Conservation (phyloP, 2,797 vertebrate species). For the Podarcis lilfordi region DNA sequence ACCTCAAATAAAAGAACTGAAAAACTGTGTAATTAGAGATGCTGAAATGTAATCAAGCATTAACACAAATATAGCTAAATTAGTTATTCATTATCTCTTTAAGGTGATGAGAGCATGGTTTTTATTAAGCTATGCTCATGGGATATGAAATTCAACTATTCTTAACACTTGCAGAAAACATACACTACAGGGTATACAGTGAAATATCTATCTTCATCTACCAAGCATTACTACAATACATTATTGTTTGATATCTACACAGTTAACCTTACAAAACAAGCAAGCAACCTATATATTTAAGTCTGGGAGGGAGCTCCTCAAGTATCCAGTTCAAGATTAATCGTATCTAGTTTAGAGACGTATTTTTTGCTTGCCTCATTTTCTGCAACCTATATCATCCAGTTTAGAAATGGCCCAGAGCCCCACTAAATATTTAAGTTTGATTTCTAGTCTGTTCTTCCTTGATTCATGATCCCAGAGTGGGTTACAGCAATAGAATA, state of each 20-base stretch:
- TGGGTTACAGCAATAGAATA: too few species aligned
- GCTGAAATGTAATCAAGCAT: background rate
- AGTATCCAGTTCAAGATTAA: background rate
- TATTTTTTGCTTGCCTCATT: background rate
- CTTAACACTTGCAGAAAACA: background rate
- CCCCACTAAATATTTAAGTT: too few species aligned
- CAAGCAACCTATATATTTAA: background rate
- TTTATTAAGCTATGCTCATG: fast-evolving
- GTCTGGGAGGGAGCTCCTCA: background rate
- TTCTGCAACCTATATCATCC: background rate
- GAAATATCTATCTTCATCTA: background rate
- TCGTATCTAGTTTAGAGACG: background rate
- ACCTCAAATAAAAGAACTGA: too few species aligned
- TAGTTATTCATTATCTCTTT: conserved; percentile 29
- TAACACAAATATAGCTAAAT: background rate
- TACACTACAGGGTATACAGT: background rate
- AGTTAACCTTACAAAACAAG: background rate
- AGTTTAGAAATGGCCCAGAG: background rate
- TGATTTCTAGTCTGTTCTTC: too few species aligned
- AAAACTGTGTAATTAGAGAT: background rate
- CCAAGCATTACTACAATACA: background rate
- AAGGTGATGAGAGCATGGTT: background rate
- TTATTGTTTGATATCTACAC: background rate
- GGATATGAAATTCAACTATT: background rate
- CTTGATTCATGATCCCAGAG: too few species aligned